Evolutionary conservation across 2,888 invertebrate species (phyloP).

Genomic region (Mythimna impura): DNA sequence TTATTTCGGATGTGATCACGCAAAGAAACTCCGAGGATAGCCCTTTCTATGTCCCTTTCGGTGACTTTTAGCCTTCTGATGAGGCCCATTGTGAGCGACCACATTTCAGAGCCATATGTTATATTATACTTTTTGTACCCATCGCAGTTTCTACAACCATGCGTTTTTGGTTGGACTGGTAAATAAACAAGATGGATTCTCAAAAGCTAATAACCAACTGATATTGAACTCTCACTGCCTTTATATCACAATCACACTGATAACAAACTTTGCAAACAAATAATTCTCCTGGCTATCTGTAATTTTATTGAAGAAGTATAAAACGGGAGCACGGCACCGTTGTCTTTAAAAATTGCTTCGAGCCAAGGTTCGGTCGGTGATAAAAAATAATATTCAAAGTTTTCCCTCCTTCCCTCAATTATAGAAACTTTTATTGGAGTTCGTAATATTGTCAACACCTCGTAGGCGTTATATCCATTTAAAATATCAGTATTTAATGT

Average conservation of each 20-base stretch:
- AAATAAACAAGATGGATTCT: background rate
- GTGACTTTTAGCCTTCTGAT: too few species aligned
- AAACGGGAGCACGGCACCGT: conserved; percentile 32
- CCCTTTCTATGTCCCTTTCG: too few species aligned
- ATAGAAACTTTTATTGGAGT: conserved; percentile 60
- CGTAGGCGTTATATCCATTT: conserved; percentile 40
- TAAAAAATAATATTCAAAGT: conserved; percentile 61
- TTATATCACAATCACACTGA: conserved; percentile 18
- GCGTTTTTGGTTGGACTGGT: too few species aligned
- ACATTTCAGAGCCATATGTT: too few species aligned
- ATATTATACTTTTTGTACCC: too few species aligned
- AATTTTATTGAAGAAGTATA: conserved; percentile 50
- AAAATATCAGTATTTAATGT: conserved; percentile 44
- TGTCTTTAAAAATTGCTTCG: conserved; percentile 53
- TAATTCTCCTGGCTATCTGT: conserved; percentile 50
- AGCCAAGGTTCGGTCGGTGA: conserved; percentile 51
- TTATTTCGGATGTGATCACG: too few species aligned
- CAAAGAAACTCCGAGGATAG: too few species aligned
- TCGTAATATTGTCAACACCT: conserved; percentile 55
- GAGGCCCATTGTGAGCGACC: too few species aligned
- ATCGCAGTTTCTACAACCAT: too few species aligned
- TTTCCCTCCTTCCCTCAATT: conserved; percentile 50
- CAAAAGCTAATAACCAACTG: conserved; percentile 9
- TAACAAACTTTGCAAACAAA: conserved; percentile 43
- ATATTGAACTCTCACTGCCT: conserved; percentile 13